Evolutionary conservation across 1,140 invertebrate species (phyloP), one percentile per base, ranked within the genome.

Genomic region (Cotesia glomerata): DNA sequence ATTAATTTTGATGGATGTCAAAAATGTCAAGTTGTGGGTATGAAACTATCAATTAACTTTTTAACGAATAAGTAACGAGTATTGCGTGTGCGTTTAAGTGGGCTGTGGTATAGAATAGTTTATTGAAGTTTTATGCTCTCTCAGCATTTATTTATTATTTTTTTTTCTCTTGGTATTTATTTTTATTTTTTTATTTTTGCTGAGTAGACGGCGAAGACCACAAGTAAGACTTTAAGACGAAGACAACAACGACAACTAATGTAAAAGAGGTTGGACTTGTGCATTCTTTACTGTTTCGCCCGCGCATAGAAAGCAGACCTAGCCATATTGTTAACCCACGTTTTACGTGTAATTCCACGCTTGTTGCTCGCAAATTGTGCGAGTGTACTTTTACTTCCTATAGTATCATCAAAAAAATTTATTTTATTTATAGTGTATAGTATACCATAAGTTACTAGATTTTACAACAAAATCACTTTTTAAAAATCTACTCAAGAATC

Each of bases 251-350:
- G 52, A 74, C 64, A 45, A 74, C 59, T 18, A 35, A 52, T 14
- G 63, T 71, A 67, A 62, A 69, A 75, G 64, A 52, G 51, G 64
- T 73, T 68, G 78, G 73, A 67, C 75, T 45, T 74, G 73, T 72
- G 64, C 69, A 67, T 74, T 76, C 74, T 74, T 72, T 72, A 75
- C 36, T 65, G 70, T 45, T 7, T 76, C 77, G 76, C 76, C 74
- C 76, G 74, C 80, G 76, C 75, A 75, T 81, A 81, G 81, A 82
- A 82, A 82, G 79, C 81, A 77, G 76, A 74, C 76, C 71, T 75
- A 74, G 74, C 80, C 79, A 82, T 82, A 82, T 82, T 78, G 49
- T 74, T 76, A 77, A 79, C 79, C 80, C 82, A 81, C 80, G 77
- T 79, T 45, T 45, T 45, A 45, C 39, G 66, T 61, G 72, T 75